Percentiles rank a stretch among this genome's conserved stretches.
Evolutionary conservation across 2,113 vertebrate species (phyloP).

Genomic region (Xiphophorus couchianus): DNA sequence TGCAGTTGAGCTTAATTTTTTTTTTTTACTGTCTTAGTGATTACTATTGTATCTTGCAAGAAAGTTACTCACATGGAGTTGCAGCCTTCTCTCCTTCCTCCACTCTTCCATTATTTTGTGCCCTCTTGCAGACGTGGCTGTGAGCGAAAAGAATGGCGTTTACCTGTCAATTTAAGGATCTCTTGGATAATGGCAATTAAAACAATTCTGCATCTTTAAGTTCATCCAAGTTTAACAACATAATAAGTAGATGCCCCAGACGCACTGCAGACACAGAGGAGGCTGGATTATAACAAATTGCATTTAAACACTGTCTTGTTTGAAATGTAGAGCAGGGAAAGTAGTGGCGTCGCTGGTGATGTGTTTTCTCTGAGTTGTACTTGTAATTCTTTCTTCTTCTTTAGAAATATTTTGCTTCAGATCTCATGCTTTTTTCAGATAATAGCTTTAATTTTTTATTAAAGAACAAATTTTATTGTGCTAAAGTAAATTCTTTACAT

Average conservation of each 20-base stretch:
- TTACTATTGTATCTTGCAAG: background rate
- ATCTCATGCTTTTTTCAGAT: background rate
- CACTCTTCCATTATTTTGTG: background rate
- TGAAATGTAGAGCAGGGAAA: slow-evolving; percentile 28
- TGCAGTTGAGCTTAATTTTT: too few species aligned
- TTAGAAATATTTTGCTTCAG: background rate
- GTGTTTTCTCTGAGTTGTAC: background rate
- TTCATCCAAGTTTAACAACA: slow-evolving; percentile 55
- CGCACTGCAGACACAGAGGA: slow-evolving; percentile 45
- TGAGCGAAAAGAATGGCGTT: slow-evolving; percentile 55
- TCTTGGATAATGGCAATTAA: slow-evolving; percentile 45
- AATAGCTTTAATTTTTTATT: background rate
- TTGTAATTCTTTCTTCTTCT: background rate
- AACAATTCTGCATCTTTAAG: slow-evolving; percentile 40
- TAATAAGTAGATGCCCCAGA: slow-evolving; percentile 66
- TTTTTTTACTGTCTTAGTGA: too few species aligned
- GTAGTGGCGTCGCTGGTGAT: slow-evolving; percentile 36
- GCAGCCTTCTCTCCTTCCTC: background rate
- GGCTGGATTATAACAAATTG: slow-evolving; percentile 62
- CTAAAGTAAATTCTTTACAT: background rate
- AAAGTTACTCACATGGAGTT: background rate
- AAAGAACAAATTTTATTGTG: background rate
- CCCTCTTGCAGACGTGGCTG: background rate
- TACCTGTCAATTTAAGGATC: slow-evolving; percentile 62
- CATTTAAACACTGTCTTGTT: slow-evolving; percentile 51